Base-by-base conservation (phyloP, 2,797 vertebrate genomes). In the Erpetoichthys calabaricus region DNA sequence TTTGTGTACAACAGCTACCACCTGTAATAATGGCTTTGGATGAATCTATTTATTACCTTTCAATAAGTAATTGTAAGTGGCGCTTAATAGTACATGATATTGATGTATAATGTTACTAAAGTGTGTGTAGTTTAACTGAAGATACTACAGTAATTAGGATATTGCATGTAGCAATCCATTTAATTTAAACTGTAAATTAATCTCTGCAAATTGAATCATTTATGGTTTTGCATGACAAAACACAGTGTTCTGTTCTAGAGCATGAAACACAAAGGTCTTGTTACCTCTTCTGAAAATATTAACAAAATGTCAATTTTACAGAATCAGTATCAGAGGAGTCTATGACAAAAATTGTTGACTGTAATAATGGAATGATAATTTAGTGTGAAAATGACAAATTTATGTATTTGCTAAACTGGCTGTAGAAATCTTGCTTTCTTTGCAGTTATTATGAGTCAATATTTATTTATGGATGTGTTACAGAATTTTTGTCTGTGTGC, bases 401-500 rank as follows among this genome's bases (percentile, higher is more conserved):
- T 77, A 71, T 80, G 80, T 75, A 77, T 80, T 73, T 85, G 81
- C 81, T 86, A 77, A 43, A 63, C 56, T 70, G 77, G 77, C 84
- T 88, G 81, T 89, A 82, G 85, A 89, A 86, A 84, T 85, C 80
- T 80, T 73, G 76, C 82, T 84, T 66, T 75, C 80, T 72, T 70
- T 77, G 71, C 80, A 83, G 72, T 88, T 86, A 81, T 73, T 87
- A 80, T 82, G 86, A 87, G 76, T 83, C 83, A 79, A 76, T 97
- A 96, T 95, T 95, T 97, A 95, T 95, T 93, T 91, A 89, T 90
- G 77, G 89, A 83, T 86, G 86, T 89, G 84, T 83, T 88, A 78
- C 80, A 83, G 73, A 76, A 65, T 62, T 65, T 75, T 80, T 80
- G 75, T 69, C 85, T 84, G 72, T 79, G 76, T 79, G 76, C 74